These are phyloP conservation scores for Melopsittacus undulatus DNA, from an alignment of 2,797 vertebrate genomes.

Conservation along the genomic window DNA sequence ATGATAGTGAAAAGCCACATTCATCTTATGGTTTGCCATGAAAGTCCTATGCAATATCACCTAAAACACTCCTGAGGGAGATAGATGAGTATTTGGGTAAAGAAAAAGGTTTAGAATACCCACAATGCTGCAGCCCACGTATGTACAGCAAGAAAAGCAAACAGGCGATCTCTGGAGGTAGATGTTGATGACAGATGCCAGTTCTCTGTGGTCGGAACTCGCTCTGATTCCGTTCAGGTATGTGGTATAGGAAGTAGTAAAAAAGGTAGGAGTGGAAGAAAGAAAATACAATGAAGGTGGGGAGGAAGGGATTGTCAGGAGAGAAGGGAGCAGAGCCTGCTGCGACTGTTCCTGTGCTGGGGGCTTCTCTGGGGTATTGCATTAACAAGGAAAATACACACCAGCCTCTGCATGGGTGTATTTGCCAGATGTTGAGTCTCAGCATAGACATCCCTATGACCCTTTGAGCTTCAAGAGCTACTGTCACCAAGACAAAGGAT, in stretches of 20 bases:
- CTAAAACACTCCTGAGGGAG: not conserved
- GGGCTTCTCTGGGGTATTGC: slow-evolving; percentile 5
- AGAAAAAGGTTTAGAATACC: not conserved
- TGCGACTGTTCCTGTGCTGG: not conserved
- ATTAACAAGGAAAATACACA: slow-evolving; percentile 21
- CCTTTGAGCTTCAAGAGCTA: not conserved
- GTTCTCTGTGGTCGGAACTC: slow-evolving; percentile 15
- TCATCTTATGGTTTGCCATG: not conserved
- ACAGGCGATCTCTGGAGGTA: slow-evolving; percentile 23
- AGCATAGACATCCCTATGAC: not conserved
- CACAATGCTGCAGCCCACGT: not conserved
- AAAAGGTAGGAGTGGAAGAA: slow-evolving; percentile 53
- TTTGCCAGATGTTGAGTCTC: not conserved
- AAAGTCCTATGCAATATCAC: not conserved
- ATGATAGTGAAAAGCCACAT: not conserved
- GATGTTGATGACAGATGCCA: slow-evolving; percentile 64
- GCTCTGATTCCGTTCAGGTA: slow-evolving; percentile 57
- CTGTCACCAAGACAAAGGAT: not conserved
- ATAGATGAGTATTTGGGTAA: not conserved
- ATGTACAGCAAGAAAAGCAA: slow-evolving; percentile 53
- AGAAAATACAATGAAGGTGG: not conserved
- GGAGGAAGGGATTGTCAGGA: not conserved
- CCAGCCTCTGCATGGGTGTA: not conserved
- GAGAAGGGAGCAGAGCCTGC: not conserved
- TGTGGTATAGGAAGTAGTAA: slow-evolving; percentile 59